Base-by-base conservation (phyloP, 2,113 vertebrate genomes). In the Enhydra lutris region DNA sequence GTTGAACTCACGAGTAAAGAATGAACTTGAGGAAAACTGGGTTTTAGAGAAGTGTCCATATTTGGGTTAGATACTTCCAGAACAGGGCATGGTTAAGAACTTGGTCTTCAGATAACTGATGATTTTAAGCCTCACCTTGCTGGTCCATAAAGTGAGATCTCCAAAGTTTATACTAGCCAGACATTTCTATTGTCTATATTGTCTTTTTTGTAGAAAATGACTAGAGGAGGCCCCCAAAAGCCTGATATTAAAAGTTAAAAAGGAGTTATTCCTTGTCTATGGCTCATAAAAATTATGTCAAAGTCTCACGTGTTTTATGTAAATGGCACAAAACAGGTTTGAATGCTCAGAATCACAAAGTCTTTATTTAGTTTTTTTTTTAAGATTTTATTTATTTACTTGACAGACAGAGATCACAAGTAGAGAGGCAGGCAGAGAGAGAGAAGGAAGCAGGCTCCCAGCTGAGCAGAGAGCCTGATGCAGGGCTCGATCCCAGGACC, bases 1-100 rank as follows among this genome's bases (percentile, higher is more conserved):
- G 76, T 20, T 78, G 85, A 47, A 26, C 45, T 94, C 95, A 76
- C 42, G 84, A 45, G n/a, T 91, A 82, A 83, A 98, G 50, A 92
- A 55, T 15, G 36, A 88, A 65, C 21, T n/a, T 50, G 61, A 93
- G 88, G 42, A 63, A 76, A 93, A 84, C 78, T 20, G 45, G n/a
- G 9, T 73, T 93, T 91, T 81, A 17, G 39, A 96, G 57, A 93
- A 96, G 67, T 74, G 17, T n/a, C 80, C 71, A 20, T 31, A 95
- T 84, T 90, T n/a, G 18, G 21, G 39, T 91, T 85, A 88, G 71
- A 65, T 81, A 61, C 29, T 69, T 94, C 63, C 79, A 63, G 65
- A 90, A 87, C 14, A 78, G 45, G 57, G 20, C n/a, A 55, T 47
- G 17, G 31, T 91, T 84, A 96, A 95, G 81, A 81, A 86, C 23